These are phyloP conservation scores for Pemphigus obesinymphae DNA, from an alignment of 1,140 invertebrate species.

Conservation along the genomic window DNA sequence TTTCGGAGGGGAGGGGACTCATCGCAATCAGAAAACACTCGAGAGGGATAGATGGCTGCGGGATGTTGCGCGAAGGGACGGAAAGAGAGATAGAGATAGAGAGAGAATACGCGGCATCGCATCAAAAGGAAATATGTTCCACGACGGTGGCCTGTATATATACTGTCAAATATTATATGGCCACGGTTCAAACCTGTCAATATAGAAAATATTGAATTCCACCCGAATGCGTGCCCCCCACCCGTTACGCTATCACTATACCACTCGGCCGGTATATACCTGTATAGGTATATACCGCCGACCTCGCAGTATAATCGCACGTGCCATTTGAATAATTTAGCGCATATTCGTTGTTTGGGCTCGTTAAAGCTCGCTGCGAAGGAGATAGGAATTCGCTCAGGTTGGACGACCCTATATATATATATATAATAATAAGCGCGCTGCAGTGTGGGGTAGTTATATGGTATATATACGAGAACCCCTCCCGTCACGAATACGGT, in stretches of 20 bases:
- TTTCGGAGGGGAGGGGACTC: background rate
- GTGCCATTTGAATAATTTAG: conserved; percentile 35
- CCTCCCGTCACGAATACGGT: background rate
- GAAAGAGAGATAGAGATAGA: background rate
- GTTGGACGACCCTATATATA: too few relatives aligned
- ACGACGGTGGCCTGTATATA: background rate
- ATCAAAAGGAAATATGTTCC: conserved; percentile 15
- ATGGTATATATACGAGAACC: background rate
- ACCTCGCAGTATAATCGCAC: conserved; percentile 15
- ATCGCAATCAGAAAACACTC: conserved; percentile 19
- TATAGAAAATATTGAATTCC: conserved; percentile 28
- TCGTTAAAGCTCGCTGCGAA: background rate
- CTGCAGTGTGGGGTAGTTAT: background rate
- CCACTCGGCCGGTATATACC: background rate
- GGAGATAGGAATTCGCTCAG: background rate
- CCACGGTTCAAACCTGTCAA: background rate
- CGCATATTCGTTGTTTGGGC: conserved; percentile 9
- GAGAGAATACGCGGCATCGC: background rate
- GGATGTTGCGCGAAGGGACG: background rate
- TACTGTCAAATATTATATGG: conserved; percentile 11
- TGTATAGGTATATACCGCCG: background rate
- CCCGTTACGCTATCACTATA: too few relatives aligned
- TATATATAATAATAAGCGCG: background rate
- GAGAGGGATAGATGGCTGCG: background rate
- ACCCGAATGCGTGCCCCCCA: background rate